Evolutionary conservation across 2,113 vertebrate genomes (phyloP), one percentile per base, ranked within the genome.

Genomic region (Sylvietta virens): DNA sequence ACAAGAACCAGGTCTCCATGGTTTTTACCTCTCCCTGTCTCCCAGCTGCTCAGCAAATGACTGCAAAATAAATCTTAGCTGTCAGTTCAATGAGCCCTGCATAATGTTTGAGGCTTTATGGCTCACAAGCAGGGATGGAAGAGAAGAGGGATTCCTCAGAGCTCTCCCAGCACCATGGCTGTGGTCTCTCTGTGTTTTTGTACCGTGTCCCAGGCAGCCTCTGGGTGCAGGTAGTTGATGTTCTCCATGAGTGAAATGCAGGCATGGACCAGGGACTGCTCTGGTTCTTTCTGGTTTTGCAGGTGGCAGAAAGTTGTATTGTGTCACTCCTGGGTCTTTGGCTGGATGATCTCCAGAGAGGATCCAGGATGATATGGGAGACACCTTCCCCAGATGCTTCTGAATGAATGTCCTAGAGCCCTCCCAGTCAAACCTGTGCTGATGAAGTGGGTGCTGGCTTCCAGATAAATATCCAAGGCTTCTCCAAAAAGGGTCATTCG

Each of bases 61-160:
- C 26, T 7, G 48, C 54, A 44, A 44, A 77, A 81, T 81, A 83
- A 93, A 91, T 88, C 78, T 61, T 76, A 78, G 61, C 74, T 94
- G 81, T 86, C 81, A 85, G 66, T 81, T 87, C 84, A 78, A 28
- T 86, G 53, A 90, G 85, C 71, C 56, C 57, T 96, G 76, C 35
- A 31, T 81, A 71, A 57, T 88, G 60, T 78, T 88, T 79, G 62
- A 86, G 51, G 77, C 9, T 93, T 92, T 88, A 39, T 40, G 35
- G n/a, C 60, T 66, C 35, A 21, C 47, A 70, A 37, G 47, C 12
- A 2, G 40, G 60, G 40, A 44, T 62, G 72, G 56, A 80, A 56
- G 47, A 64, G 37, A 64, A 81, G 35, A 33, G 35, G 19, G 15
- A 9, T 54, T 58, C 50, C 64, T 66, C 56, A 73, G 67, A 71